Evolutionary conservation across 2,888 invertebrate species (phyloP), one percentile per base, ranked within the genome.

Genomic region (Folsomia candida): DNA sequence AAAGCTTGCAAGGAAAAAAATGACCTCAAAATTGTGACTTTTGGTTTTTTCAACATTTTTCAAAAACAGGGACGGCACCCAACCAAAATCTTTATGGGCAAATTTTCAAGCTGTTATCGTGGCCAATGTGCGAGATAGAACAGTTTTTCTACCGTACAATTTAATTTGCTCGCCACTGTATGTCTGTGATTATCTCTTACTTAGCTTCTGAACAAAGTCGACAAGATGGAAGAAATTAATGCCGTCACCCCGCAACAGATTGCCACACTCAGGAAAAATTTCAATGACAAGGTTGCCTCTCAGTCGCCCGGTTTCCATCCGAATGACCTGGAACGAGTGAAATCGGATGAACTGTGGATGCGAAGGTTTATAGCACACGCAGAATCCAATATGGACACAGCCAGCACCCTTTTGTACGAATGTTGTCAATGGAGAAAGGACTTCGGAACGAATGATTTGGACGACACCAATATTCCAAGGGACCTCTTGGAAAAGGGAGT

Each of bases 351-450:
- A 81, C 86, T 87, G 72, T 93, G 92, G 88, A 81, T 93, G 6
- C 85, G 85, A 78, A 85, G 91, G 71, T 91, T 93, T 79, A 83
- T 95, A 9, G 85, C 88, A 76, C 92, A 92, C 82, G 85, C 87
- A 73, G 91, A 93, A 61, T 85, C 87, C 65, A 89, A 92, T 79
- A 83, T 89, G 64, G 88, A 90, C 74, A 84, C 86, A 59, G 87
- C 93, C 0, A 83, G 91, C 0, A 87, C 88, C 62, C 91, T 93
- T 89, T 84, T 95, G 1, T 91, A 91, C 88, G 90, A 90, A 4
- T 88, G 91, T 1, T 86, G 93, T 78, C 86, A 87, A 74, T 96
- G 95, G 94, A 87, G 96, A 69, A 90, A 90, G 83, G 89, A 88
- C 47, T 89, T 89, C 79, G 89, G 90, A 0, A 87, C 89, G 0